Conservation (phyloP, 1,140 invertebrate genomes). For the Aleiodes sp. region DNA sequence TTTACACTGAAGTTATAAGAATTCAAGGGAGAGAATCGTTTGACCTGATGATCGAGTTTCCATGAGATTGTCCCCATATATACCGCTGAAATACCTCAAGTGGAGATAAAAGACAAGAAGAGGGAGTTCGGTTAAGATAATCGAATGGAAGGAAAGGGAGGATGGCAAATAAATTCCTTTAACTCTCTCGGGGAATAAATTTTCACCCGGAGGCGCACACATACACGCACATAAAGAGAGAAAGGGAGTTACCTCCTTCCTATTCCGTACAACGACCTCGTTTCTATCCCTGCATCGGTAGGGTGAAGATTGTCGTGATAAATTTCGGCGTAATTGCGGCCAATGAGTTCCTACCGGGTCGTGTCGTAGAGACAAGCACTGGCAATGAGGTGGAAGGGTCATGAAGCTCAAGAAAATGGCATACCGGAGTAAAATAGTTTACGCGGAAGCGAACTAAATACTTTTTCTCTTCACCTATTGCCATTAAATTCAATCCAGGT, state of each 20-base stretch:
- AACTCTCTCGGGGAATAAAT: slow-evolving; percentile 3
- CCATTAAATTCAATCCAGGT: no score
- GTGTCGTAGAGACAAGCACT: slow-evolving; percentile 7
- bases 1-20: slow-evolving; percentile 1
- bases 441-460: neutral
- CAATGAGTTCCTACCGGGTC: slow-evolving; percentile 40
- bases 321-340: slow-evolving; percentile 40
- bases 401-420: neutral
- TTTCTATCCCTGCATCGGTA: neutral
- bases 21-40: neutral
- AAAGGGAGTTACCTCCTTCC: slow-evolving; percentile 25
- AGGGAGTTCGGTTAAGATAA: slow-evolving; percentile 15
- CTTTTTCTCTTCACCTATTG: no score
- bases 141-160: slow-evolving; percentile 20
- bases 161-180: slow-evolving; percentile 23
- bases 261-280: slow-evolving; percentile 32
- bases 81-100: slow-evolving; percentile 4
- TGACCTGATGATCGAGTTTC: slow-evolving; percentile 17
- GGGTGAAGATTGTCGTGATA: slow-evolving; percentile 31
- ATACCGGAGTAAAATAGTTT: neutral
- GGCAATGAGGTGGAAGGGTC: slow-evolving; percentile 27
- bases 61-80: neutral
- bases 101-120: neutral
- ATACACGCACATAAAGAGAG: neutral
- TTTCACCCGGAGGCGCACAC: slow-evolving; percentile 2